phyloP scores from a whole-genome alignment of 2,113 vertebrate species.

The Gallinago media region DNA sequence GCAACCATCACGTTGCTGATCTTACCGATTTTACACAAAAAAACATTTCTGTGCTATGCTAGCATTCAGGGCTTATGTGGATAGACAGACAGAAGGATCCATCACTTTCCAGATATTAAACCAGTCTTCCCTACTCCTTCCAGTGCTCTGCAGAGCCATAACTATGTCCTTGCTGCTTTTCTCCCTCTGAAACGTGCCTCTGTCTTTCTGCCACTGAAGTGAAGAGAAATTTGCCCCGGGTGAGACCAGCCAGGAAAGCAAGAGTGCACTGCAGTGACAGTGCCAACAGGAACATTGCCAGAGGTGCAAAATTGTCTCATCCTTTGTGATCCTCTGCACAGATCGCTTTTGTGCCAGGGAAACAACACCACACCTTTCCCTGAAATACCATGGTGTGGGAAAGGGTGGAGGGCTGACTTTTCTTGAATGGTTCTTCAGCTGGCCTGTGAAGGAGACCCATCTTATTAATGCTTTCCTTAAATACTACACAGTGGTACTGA shows the following conservation, averaged over 20 bases:
- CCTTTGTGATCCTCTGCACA: conserved; percentile 8
- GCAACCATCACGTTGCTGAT: background rate
- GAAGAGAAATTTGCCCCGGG: background rate
- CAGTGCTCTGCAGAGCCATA: background rate
- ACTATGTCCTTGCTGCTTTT: background rate
- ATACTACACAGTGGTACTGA: background rate
- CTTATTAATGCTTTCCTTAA: conserved; percentile 31
- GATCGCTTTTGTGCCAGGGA: background rate
- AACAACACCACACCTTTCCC: background rate
- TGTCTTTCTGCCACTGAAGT: background rate
- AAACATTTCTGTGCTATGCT: background rate
- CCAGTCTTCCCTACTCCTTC: background rate
- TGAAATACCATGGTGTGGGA: background rate
- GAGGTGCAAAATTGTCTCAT: background rate
- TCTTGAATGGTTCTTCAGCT: background rate
- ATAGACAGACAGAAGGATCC: background rate
- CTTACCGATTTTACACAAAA: background rate
- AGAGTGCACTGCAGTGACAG: background rate
- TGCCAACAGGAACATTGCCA: background rate
- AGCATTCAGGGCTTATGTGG: background rate
- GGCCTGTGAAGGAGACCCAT: background rate
- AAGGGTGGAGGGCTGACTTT: background rate
- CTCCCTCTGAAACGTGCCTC: background rate
- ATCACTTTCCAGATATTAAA: background rate
- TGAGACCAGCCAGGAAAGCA: background rate